Conservation (phyloP, 1,140 invertebrate genomes). For the Chelonus insularis region DNA sequence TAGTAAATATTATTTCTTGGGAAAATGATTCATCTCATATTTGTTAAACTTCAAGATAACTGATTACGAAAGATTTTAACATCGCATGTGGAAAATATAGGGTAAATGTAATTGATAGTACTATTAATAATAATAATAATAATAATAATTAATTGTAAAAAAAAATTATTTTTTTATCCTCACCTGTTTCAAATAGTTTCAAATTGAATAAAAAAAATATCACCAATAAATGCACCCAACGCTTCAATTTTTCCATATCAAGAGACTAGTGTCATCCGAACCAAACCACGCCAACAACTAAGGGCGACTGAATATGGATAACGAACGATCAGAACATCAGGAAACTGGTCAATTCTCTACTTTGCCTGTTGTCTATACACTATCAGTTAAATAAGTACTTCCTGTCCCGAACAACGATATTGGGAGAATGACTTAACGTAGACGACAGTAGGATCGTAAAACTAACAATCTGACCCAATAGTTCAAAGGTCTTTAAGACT, state of each 20-base stretch:
- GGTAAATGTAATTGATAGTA: background rate
- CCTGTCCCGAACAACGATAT: conserved; percentile 34
- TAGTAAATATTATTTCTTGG: background rate
- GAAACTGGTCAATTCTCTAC: conserved; percentile 22
- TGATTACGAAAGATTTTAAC: background rate
- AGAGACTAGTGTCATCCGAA: background rate
- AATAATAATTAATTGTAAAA: background rate
- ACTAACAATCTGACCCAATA: conserved; percentile 23
- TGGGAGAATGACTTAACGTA: conserved; percentile 34
- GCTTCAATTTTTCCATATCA: conserved; percentile 7
- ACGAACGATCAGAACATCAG: conserved; percentile 11
- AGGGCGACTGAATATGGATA: conserved; percentile 9
- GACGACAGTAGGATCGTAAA: conserved; percentile 4
- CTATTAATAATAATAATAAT: background rate
- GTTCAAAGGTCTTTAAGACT: conserved; percentile 6
- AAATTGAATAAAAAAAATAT: background rate
- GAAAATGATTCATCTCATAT: background rate
- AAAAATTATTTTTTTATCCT: background rate
- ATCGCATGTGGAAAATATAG: background rate
- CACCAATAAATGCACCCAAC: background rate
- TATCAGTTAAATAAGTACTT: conserved; percentile 44
- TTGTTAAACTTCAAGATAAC: too few relatives aligned
- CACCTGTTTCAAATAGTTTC: conserved; percentile 2
- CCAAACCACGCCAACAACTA: background rate
- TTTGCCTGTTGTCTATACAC: conserved; percentile 24